A percentile compares a stretch with the other conserved stretches of the same genome.
These are phyloP conservation scores for Colletes latitarsis DNA, from an alignment of 1,140 invertebrate genomes.

Conservation along the genomic window DNA sequence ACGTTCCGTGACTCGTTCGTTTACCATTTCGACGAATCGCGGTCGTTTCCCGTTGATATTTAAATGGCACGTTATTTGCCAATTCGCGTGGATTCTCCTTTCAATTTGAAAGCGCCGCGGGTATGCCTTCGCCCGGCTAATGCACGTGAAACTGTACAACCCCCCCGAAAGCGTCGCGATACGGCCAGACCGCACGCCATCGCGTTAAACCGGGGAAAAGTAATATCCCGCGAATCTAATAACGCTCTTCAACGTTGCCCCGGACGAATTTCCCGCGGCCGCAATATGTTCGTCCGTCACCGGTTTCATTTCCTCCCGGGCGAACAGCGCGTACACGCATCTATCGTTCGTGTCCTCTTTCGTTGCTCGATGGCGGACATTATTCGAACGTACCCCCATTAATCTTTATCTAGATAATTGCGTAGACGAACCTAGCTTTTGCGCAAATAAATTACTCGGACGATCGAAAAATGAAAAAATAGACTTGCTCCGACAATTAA, in stretches of 20 bases:
- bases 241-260: neutral
- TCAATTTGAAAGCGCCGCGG: neutral
- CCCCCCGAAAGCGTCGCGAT: neutral
- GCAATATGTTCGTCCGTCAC: neutral
- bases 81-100: neutral
- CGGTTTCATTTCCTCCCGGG: neutral
- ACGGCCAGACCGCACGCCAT: neutral
- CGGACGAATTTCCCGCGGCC: neutral
- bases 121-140: neutral
- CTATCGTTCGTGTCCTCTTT: neutral
- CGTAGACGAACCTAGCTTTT: no score
- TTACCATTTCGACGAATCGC: neutral
- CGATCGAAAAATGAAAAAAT: no score
- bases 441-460: no score
- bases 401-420: no score
- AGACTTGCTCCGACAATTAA: no score
- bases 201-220: neutral
- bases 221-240: conserved; percentile 13
- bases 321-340: neutral
- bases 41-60: neutral
- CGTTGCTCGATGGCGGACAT: no score
- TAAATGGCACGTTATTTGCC: neutral
- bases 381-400: no score
- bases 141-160: neutral
- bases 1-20: neutral